Percentiles rank a stretch among this genome's conserved stretches.
Evolutionary conservation across 2,888 invertebrate species (phyloP).

Genomic region (Lepidochrysops patricia): DNA sequence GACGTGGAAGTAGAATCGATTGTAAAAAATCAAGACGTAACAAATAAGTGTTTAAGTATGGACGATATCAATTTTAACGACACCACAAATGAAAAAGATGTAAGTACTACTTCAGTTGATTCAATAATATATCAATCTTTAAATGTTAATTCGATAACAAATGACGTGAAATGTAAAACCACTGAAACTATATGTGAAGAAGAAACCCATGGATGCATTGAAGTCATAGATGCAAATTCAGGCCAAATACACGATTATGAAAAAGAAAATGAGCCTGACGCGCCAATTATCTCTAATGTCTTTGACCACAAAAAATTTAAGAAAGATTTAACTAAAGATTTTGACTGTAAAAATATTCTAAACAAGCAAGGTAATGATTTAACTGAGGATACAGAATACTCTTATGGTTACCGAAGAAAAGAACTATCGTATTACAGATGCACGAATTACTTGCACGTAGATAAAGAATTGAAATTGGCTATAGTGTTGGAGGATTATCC

Average conservation of each 20-base stretch:
- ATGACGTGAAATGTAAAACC: constrained; percentile 12
- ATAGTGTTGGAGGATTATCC: constrained; percentile 59
- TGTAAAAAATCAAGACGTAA: not conserved
- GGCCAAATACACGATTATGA: not conserved
- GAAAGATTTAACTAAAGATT: not conserved
- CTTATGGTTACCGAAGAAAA: constrained; percentile 49
- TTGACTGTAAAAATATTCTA: constrained; percentile 14
- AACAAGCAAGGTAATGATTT: not conserved
- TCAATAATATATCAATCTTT: not conserved
- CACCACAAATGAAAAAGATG: constrained; percentile 15
- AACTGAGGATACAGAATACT: not conserved
- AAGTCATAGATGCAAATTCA: not conserved
- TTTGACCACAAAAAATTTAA: not conserved
- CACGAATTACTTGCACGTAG: constrained; percentile 60
- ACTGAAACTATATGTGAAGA: not conserved
- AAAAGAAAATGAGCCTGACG: not conserved
- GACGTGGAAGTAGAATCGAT: not conserved
- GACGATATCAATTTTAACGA: not conserved
- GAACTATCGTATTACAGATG: constrained; percentile 50
- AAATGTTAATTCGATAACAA: not conserved
- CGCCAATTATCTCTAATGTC: not conserved
- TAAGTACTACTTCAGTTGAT: constrained; percentile 15
- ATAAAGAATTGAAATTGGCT: constrained; percentile 56
- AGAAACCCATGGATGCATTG: not conserved
- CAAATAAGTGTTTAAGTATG: not conserved